Evolutionary conservation across 2,113 vertebrate species (phyloP).

Genomic region (Peromyscus californicus): DNA sequence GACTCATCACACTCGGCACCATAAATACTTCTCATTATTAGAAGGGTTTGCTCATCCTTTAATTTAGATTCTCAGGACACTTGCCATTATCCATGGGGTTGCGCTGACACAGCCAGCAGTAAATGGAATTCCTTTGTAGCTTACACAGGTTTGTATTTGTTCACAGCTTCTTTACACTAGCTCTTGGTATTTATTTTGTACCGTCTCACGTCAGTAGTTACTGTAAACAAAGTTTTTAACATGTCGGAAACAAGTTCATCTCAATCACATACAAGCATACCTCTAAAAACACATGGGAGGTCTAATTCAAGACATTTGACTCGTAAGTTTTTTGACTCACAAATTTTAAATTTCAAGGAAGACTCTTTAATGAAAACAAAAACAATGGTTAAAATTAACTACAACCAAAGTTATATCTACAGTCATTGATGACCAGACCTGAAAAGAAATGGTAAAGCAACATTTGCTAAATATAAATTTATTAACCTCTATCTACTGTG

Average conservation of each 20-base stretch:
- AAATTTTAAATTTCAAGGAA: constrained; percentile 50
- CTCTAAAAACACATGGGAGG: constrained; percentile 20
- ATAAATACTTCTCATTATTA: not conserved
- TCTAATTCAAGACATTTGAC: not conserved
- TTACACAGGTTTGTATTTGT: not conserved
- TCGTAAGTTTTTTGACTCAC: not conserved
- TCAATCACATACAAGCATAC: not conserved
- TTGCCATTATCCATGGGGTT: not conserved
- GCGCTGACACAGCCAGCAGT: not conserved
- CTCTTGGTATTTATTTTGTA: not conserved
- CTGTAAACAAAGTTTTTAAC: constrained; percentile 10
- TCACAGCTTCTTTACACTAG: not conserved
- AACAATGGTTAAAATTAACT: not conserved
- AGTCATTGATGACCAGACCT: not conserved
- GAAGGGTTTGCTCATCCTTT: not conserved
- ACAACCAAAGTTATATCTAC: not conserved
- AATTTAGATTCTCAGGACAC: not conserved
- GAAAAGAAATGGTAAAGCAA: not conserved
- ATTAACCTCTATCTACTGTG: not conserved
- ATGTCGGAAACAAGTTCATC: not conserved
- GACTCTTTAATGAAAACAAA: not conserved
- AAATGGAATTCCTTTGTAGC: not conserved
- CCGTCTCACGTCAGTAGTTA: not conserved
- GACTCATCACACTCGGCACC: not conserved
- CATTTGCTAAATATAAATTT: constrained; percentile 28